A percentile compares a stretch with the other conserved stretches of the same genome.
Evolutionary conservation across 2,113 vertebrate genomes (phyloP).

Genomic region (Silurus glanis): DNA sequence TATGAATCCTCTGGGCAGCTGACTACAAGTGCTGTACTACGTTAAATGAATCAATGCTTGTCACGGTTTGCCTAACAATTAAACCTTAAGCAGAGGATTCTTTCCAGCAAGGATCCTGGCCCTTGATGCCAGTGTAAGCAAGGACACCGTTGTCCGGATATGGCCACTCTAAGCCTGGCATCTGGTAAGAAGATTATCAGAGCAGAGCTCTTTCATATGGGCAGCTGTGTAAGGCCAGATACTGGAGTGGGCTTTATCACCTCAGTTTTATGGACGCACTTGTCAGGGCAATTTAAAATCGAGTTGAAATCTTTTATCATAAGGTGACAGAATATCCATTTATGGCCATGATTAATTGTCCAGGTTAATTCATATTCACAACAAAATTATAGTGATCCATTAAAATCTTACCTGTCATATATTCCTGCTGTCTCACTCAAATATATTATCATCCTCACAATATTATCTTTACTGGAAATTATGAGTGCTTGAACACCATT

Average conservation of each 20-base stretch:
- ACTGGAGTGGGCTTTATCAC: constrained; percentile 44
- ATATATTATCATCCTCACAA: constrained; percentile 28
- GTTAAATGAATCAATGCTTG: constrained; percentile 42
- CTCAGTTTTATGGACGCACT: constrained; percentile 30
- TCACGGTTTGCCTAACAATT: constrained; percentile 38
- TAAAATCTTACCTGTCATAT: constrained; percentile 38
- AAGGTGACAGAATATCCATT: constrained; percentile 30
- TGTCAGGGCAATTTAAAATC: constrained; percentile 39
- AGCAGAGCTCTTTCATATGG: constrained; percentile 41
- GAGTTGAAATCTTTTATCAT: constrained; percentile 14
- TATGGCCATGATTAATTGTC: constrained; percentile 38
- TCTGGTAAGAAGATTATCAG: constrained; percentile 54
- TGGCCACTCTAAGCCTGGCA: constrained; percentile 38
- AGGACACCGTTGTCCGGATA: constrained; percentile 47
- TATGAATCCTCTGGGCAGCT: constrained; percentile 8
- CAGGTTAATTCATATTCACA: constrained; percentile 25
- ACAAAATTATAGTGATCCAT: constrained; percentile 46
- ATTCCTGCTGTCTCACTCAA: constrained; percentile 2
- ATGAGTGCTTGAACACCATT: constrained; percentile 11
- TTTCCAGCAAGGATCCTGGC: constrained; percentile 16
- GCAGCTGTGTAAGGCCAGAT: constrained; percentile 45
- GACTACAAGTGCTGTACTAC: constrained; percentile 18
- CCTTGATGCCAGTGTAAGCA: constrained; percentile 16
- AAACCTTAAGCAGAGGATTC: constrained; percentile 35
- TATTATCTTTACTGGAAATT: constrained; percentile 21